Percentiles rank a stretch among this genome's conserved stretches.
Evolutionary conservation across 1,140 invertebrate genomes (phyloP).

Genomic region (Lanistes nyassanus): DNA sequence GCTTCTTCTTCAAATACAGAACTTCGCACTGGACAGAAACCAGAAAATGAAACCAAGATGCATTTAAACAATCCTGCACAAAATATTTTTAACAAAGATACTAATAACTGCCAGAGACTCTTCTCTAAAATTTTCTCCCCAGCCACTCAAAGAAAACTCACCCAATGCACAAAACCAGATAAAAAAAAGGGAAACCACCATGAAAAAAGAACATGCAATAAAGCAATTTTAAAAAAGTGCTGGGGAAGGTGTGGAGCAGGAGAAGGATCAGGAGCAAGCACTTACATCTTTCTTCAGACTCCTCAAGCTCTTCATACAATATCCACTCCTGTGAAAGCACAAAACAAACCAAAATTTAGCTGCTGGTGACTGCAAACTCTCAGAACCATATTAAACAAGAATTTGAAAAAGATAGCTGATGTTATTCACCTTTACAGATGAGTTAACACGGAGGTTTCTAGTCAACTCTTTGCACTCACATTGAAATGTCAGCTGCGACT

Average conservation of each 20-base stretch:
- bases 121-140: no score
- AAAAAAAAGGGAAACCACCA: background rate
- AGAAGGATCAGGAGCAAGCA: constrained; percentile 4
- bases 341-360: constrained; percentile 1
- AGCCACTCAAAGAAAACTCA: background rate
- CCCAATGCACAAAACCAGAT: background rate
- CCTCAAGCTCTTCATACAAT: constrained; percentile 93
- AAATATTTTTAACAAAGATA: no score
- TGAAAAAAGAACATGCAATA: no score
- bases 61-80: constrained; percentile 1
- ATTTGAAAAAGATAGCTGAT: background rate
- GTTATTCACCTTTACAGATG: background rate
- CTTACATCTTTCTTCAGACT: constrained; percentile 87
- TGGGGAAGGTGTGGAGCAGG: background rate
- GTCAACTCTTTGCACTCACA: no score
- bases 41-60: constrained; percentile 47
- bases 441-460: no score
- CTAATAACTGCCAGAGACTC: no score
- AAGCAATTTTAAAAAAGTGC: no score
- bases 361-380: background rate
- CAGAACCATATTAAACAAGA: background rate
- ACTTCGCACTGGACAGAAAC: constrained; percentile 82
- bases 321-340: constrained; percentile 82
- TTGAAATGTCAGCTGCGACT: no score
- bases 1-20: constrained; percentile 28